A percentile compares a stretch with the other conserved stretches of the same genome.
phyloP scores from a whole-genome alignment of 1,140 invertebrate species.

The Latrodectus geometricus region DNA sequence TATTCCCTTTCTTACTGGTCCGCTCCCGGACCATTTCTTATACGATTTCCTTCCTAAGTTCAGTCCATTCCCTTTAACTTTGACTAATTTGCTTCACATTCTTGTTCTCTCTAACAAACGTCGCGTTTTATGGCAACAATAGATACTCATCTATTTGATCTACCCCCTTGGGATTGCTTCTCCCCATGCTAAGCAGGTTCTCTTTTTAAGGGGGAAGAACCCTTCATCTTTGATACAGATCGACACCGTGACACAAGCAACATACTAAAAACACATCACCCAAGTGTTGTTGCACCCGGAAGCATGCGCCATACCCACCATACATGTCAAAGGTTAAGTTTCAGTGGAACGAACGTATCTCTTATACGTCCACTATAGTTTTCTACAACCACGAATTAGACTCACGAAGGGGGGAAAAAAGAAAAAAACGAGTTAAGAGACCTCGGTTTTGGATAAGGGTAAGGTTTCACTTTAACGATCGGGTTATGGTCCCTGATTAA shows the following conservation, averaged over 20 bases:
- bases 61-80: no score
- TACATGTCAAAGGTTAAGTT: slow-evolving; percentile 53
- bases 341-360: slow-evolving; percentile 52
- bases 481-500: slow-evolving; percentile 54
- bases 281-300: slow-evolving; percentile 54
- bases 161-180: background rate
- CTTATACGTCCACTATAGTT: slow-evolving; percentile 53
- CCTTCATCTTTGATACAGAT: slow-evolving; percentile 18
- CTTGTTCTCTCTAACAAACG: background rate
- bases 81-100: background rate
- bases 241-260: slow-evolving; percentile 14
- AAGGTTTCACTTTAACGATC: slow-evolving; percentile 48
- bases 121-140: background rate
- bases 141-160: background rate
- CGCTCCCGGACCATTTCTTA: no score
- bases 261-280: slow-evolving; percentile 27
- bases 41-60: no score
- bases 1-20: no score
- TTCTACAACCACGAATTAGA: slow-evolving; percentile 52
- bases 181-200: background rate
- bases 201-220: background rate
- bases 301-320: slow-evolving; percentile 40
- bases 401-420: slow-evolving; percentile 7
- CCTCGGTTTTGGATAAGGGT: slow-evolving; percentile 18
- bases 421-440: slow-evolving; percentile 24